phyloP scores from a whole-genome alignment of 2,113 vertebrate genomes.

The Python bivittatus region DNA sequence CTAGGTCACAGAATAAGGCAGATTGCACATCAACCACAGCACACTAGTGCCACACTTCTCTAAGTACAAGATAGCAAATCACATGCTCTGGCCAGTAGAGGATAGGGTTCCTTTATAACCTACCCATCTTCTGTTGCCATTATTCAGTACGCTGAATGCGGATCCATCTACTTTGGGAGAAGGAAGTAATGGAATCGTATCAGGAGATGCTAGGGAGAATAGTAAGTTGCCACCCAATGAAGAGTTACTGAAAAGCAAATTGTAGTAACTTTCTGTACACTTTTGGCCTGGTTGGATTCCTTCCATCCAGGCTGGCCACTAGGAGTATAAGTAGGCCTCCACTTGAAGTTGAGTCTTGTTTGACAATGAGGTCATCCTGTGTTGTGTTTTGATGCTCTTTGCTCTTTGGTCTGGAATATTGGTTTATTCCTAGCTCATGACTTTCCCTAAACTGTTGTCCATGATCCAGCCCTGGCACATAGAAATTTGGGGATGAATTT shows the following conservation, averaged over 20 bases:
- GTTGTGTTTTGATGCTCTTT: not conserved
- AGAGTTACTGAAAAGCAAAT: not conserved
- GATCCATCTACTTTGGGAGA: not conserved
- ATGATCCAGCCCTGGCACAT: too few relatives aligned
- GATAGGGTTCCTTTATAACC: not conserved
- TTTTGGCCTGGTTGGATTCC: not conserved
- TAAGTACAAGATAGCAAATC: not conserved
- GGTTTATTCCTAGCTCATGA: not conserved
- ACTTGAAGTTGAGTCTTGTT: not conserved
- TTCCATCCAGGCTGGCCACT: not conserved
- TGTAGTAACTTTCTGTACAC: not conserved
- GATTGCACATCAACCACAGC: not conserved
- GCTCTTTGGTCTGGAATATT: not conserved
- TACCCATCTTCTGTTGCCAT: not conserved
- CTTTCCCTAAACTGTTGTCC: not conserved
- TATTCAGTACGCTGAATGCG: not conserved
- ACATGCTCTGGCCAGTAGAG: not conserved
- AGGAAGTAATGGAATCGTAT: not conserved
- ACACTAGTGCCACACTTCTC: not conserved
- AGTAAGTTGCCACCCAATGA: not conserved
- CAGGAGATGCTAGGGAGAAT: not conserved
- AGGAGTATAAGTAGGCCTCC: not conserved
- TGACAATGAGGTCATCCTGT: not conserved
- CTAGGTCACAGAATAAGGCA: not conserved
- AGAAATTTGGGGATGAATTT: not conserved